Conservation (phyloP, 2,797 vertebrate species). For the Phataginus tricuspis region DNA sequence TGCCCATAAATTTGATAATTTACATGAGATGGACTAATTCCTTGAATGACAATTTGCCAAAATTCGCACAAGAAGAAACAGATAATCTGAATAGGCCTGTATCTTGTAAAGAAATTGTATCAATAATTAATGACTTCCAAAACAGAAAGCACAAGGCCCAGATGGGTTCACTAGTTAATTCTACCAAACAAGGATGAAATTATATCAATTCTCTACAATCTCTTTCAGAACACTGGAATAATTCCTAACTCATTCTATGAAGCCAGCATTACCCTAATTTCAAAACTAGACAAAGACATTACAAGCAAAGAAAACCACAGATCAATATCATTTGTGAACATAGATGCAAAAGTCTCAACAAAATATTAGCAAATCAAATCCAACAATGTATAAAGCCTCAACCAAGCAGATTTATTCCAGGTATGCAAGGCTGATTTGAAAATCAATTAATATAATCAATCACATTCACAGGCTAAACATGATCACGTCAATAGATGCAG, state of each 20-base stretch:
- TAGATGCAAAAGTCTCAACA: background rate
- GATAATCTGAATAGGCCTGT: background rate
- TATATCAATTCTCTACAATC: background rate
- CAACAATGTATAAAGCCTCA: background rate
- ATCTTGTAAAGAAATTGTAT: background rate
- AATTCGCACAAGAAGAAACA: background rate
- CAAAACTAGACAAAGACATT: background rate
- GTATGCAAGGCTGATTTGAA: background rate
- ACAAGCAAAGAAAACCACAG: background rate
- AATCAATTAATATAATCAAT: background rate
- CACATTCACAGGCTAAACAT: background rate
- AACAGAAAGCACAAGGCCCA: background rate
- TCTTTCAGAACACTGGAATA: background rate
- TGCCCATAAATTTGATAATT: background rate
- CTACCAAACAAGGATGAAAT: background rate
- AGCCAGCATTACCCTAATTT: background rate
- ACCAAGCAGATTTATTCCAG: background rate
- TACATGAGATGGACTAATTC: background rate
- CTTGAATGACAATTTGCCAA: background rate
- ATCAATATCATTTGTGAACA: background rate
- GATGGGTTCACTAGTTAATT: background rate
- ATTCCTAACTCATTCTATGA: background rate
- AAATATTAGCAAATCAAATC: background rate
- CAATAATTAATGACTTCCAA: background rate
- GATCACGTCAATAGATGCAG: background rate